These are phyloP conservation scores for Tetramorium parvispinum DNA, from an alignment of 1,140 invertebrate genomes.

Conservation along the genomic window DNA sequence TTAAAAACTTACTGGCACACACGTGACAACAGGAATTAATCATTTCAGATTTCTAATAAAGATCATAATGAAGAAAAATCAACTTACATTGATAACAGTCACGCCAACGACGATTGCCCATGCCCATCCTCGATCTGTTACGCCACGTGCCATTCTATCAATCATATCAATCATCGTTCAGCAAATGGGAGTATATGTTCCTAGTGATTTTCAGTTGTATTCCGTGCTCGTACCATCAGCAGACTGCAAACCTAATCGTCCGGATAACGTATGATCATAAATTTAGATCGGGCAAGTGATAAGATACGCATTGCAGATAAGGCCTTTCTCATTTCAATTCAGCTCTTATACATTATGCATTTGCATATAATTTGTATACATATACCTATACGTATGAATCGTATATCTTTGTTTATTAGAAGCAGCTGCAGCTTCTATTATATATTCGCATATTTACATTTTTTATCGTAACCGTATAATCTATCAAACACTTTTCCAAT, in stretches of 20 bases:
- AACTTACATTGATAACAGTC: slow-evolving; percentile 87
- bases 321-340: background rate
- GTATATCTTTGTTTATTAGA: background rate
- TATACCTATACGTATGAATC: background rate
- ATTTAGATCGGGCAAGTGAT: slow-evolving; percentile 54
- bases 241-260: slow-evolving; percentile 47
- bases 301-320: slow-evolving; percentile 63
- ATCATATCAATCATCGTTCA: background rate
- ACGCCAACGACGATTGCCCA: slow-evolving; percentile 89
- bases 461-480: background rate
- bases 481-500: background rate
- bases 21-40: background rate
- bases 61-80: background rate
- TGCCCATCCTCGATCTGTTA: slow-evolving; percentile 89
- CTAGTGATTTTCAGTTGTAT: slow-evolving; percentile 17
- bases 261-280: slow-evolving; percentile 20
- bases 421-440: background rate
- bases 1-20: background rate
- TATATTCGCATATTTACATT: background rate
- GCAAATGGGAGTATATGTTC: background rate
- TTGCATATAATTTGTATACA: background rate
- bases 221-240: background rate
- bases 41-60: background rate
- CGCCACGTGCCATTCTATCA: slow-evolving; percentile 40
- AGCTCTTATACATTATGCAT: background rate